These are phyloP conservation scores for Gobiocypris rarus DNA, from an alignment of 2,113 vertebrate genomes.

Conservation along the genomic window DNA sequence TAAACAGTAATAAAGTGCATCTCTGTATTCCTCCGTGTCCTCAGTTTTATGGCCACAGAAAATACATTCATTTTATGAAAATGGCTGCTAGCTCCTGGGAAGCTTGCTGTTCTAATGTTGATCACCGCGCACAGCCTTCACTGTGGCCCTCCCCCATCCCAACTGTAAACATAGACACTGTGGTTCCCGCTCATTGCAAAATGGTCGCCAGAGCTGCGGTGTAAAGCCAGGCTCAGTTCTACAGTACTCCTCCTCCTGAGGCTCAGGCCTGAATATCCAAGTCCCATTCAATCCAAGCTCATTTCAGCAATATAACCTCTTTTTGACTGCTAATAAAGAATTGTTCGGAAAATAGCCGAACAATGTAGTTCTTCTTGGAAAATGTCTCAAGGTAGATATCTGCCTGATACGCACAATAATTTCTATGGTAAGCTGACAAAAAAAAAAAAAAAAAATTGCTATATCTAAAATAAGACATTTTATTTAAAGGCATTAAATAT, in stretches of 20 bases:
- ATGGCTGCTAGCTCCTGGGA: constrained; percentile 45
- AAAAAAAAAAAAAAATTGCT: neutral
- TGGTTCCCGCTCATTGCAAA: constrained; percentile 61
- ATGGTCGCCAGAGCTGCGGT: constrained; percentile 71
- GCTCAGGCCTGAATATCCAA: neutral
- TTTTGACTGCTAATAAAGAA: neutral
- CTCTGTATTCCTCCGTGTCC: neutral
- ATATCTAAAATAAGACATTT: neutral
- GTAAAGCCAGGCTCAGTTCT: neutral
- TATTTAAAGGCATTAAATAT: neutral
- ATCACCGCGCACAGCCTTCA: constrained; percentile 59
- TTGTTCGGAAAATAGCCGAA: neutral
- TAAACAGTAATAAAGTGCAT: neutral
- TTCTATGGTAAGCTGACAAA: neutral
- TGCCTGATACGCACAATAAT: neutral
- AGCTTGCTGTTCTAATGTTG: constrained; percentile 66
- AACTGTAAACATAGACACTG: constrained; percentile 15
- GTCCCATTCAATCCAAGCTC: neutral
- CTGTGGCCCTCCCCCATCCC: constrained; percentile 56
- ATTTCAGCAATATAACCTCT: neutral
- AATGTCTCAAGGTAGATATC: neutral
- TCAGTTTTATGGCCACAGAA: neutral
- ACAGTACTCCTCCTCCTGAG: neutral
- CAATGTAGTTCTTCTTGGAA: neutral
- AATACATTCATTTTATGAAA: constrained; percentile 13